phyloP scores from a whole-genome alignment of 2,113 vertebrate genomes.

The Alces alces region DNA sequence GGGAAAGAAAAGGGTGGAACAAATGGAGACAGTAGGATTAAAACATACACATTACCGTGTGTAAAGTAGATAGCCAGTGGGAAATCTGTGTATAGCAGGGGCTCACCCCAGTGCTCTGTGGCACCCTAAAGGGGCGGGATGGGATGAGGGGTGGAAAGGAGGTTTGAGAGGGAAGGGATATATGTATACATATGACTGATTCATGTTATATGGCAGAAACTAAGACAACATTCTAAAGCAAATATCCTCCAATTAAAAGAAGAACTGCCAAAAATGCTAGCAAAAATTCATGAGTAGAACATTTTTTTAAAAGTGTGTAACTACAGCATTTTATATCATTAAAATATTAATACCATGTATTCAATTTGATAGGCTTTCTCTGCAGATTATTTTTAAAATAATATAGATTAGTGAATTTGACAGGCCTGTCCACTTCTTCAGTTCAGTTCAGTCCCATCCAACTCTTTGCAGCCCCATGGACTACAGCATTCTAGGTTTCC shows the following conservation, averaged over 20 bases:
- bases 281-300: background rate
- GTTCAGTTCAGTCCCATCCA: background rate
- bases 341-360: background rate
- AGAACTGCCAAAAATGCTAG: background rate
- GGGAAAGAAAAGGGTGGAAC: background rate
- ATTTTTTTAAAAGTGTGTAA: background rate
- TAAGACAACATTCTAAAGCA: background rate
- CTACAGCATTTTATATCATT: background rate
- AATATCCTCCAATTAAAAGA: background rate
- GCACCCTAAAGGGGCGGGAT: background rate
- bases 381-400: background rate
- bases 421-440: background rate
- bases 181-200: background rate
- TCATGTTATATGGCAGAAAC: background rate
- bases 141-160: background rate
- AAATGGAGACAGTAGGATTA: background rate
- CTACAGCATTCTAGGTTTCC: background rate
- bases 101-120: background rate
- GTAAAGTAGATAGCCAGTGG: background rate
- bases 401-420: background rate
- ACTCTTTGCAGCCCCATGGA: background rate
- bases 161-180: background rate
- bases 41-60: fast-evolving
- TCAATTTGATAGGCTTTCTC: background rate
- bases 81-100: background rate